A percentile compares a stretch with the other conserved stretches of the same genome.
Conservation (phyloP, 30 jellyfish, hydroid and myxozoan species). For the Aurelia sp. region DNA sequence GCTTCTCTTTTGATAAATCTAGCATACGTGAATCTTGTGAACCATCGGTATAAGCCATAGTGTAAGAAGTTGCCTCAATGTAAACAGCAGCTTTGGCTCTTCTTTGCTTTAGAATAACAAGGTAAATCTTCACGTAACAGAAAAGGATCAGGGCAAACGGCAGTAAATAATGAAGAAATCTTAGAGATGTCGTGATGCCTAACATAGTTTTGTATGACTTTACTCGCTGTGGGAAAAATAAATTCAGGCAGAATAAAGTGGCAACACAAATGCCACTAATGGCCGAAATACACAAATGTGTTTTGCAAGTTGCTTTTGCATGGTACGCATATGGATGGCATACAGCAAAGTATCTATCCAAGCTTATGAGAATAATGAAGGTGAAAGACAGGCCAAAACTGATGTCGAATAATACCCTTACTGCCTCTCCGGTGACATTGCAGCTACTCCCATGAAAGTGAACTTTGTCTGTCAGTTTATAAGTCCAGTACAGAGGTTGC, state of each 20-base stretch:
- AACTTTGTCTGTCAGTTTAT: background rate
- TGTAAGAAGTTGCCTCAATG: background rate
- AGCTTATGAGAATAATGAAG: constrained; percentile 14
- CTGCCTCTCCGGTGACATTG: background rate
- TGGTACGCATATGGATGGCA: constrained; percentile 50
- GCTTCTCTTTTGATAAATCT: background rate
- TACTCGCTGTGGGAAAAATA: too few relatives aligned
- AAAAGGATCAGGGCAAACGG: background rate
- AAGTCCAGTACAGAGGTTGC: constrained; percentile 16
- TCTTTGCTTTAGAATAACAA: constrained; percentile 17
- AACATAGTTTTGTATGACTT: too few relatives aligned
- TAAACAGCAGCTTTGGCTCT: background rate
- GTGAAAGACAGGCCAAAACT: constrained; percentile 31
- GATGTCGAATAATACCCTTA: constrained; percentile 11
- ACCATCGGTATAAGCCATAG: background rate
- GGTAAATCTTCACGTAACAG: constrained; percentile 12
- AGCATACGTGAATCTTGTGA: too few relatives aligned
- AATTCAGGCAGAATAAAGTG: background rate
- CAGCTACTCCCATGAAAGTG: background rate
- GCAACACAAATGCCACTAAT: background rate
- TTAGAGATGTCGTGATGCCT: too few relatives aligned
- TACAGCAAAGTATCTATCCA: constrained; percentile 38
- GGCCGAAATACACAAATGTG: background rate
- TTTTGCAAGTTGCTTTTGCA: constrained; percentile 29
- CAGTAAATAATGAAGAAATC: too few relatives aligned